Base-by-base conservation (phyloP, 2,888 invertebrate species). In the Drosophila lacicola region DNA sequence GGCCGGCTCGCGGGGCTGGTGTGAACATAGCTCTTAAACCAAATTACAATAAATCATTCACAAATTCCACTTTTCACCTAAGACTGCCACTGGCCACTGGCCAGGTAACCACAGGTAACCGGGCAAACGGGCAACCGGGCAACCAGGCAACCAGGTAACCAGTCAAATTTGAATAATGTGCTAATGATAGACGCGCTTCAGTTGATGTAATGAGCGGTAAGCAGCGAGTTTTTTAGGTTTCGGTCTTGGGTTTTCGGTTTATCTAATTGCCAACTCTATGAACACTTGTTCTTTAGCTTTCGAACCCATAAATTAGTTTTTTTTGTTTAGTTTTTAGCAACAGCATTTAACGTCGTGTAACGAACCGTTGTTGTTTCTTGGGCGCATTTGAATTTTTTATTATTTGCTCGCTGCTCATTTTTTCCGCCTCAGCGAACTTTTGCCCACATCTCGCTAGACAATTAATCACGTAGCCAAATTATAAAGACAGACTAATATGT, bases 11-110 rank as follows among this genome's bases (percentile, higher is more conserved):
- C 68, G 78, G 65, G 69, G 74, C 69, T 90, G 84, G 88, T 88
- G 88, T 88, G 90, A 88, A 90, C 90, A 88, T 90, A 89, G 86
- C 89, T 88, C 90, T 89, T 90, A 88, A 76, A 67, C 70, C 70
- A 80, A 90, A 84, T 88, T 89, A 86, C 83, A 74, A 90, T 89
- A 89, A 90, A 89, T 89, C 90, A 89, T 90, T 78, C 72, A 78
- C 68, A 80, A 83, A 90, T 89, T 88, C 90, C 87, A 84, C 88
- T 89, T 88, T 88, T 90, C 87, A 82, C 87, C 88, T 85, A 68
- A 65, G 64, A 58, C 47, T 34, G 36, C 14, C 42, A 29, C 49
- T 41, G 9, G 29, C 29, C 45, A 56, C 45, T 19, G 58, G 54
- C 66, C 74, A 53, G 68, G 19, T 45, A 68, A 25, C 62, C 64